Evolutionary conservation across 2,113 vertebrate species (phyloP).

Genomic region (Rhea americana): DNA sequence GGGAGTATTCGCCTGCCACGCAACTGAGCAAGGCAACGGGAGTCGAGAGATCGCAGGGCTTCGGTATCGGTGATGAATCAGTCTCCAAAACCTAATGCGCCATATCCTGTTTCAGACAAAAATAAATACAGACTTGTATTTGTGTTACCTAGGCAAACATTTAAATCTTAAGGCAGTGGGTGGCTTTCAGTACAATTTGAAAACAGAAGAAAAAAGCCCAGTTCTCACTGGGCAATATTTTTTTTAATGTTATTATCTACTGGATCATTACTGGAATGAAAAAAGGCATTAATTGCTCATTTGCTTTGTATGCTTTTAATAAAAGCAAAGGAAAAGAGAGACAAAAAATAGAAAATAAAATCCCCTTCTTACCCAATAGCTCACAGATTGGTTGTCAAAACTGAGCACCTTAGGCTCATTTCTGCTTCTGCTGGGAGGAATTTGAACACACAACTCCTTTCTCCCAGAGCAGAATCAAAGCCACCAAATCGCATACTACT

Average conservation of each 20-base stretch:
- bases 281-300: neutral
- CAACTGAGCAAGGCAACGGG: neutral
- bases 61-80: neutral
- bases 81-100: neutral
- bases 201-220: neutral
- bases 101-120: neutral
- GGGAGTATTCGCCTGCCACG: neutral
- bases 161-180: neutral
- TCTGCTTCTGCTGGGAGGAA: slow-evolving; percentile 7
- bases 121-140: neutral
- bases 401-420: neutral
- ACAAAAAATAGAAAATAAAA: slow-evolving; percentile 7
- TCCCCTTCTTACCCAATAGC: neutral
- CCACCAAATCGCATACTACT: neutral
- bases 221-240: neutral
- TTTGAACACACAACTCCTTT: neutral
- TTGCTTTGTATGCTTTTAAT: neutral
- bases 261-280: neutral
- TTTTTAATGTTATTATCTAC: neutral
- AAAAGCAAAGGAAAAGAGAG: neutral
- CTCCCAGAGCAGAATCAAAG: neutral
- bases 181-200: neutral
- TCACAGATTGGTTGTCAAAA: slow-evolving; percentile 8
- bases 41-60: neutral
- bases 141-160: neutral